phyloP scores from a whole-genome alignment of 2,888 invertebrate species.

The Gymnosoma rotundatum region DNA sequence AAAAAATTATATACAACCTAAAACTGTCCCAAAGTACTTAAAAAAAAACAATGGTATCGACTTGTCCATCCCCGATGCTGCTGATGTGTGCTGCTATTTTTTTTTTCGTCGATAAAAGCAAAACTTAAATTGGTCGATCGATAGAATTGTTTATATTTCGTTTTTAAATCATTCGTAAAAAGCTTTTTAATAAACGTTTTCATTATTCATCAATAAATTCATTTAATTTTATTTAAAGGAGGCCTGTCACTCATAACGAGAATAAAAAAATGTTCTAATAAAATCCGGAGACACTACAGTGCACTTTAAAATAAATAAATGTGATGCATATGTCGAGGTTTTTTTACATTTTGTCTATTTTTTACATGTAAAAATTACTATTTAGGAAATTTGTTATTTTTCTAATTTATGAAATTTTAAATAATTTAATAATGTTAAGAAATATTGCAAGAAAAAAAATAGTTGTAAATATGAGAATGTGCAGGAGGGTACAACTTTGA shows the following conservation, averaged over 20 bases:
- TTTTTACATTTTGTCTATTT: too few relatives aligned
- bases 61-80: background rate
- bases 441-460: too few relatives aligned
- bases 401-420: too few relatives aligned
- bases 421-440: too few relatives aligned
- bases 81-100: slow-evolving; percentile 18
- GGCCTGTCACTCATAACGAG: slow-evolving; percentile 4
- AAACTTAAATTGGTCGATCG: slow-evolving; percentile 47
- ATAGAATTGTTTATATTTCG: slow-evolving; percentile 32
- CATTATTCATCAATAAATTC: slow-evolving; percentile 25
- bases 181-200: slow-evolving; percentile 20
- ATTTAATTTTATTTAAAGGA: slow-evolving; percentile 26
- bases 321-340: too few relatives aligned
- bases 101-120: slow-evolving; percentile 35
- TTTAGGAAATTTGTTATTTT: too few relatives aligned
- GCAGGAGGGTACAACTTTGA: too few relatives aligned
- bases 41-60: background rate
- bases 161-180: background rate
- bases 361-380: too few relatives aligned
- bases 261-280: background rate
- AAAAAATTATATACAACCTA: background rate
- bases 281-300: too few relatives aligned
- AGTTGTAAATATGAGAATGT: too few relatives aligned
- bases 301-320: too few relatives aligned
- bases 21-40: background rate